Conservation (phyloP, 2,113 vertebrate species). For the Notothenia coriiceps region DNA sequence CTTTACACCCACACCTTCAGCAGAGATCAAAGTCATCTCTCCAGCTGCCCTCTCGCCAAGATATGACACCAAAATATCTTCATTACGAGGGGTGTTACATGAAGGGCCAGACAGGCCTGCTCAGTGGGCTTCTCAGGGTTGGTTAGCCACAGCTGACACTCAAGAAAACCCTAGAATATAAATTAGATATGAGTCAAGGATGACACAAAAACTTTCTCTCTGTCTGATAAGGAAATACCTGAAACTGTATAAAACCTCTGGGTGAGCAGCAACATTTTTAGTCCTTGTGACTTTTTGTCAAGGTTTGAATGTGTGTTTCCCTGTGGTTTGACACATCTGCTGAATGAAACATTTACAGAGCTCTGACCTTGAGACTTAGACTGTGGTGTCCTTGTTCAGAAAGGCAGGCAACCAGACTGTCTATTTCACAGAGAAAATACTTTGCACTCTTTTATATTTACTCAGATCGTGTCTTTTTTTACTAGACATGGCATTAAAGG, state of each 20-base stretch:
- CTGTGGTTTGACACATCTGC: constrained; percentile 22
- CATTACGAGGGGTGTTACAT: constrained; percentile 62
- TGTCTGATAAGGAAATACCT: constrained; percentile 31
- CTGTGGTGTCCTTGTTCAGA: constrained; percentile 28
- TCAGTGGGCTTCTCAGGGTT: constrained; percentile 59
- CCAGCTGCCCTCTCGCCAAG: constrained; percentile 38
- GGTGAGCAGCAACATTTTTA: neutral
- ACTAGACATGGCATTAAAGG: neutral
- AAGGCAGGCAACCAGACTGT: constrained; percentile 23
- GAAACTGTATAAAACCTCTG: constrained; percentile 28
- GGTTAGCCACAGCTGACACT: constrained; percentile 69
- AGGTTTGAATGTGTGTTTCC: constrained; percentile 25
- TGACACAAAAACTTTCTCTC: constrained; percentile 7
- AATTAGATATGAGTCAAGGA: constrained; percentile 55
- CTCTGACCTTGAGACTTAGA: constrained; percentile 40
- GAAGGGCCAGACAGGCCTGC: constrained; percentile 53
- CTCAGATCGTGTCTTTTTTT: constrained; percentile 14
- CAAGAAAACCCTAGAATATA: constrained; percentile 54
- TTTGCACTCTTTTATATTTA: constrained; percentile 12
- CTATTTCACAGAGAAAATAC: constrained; percentile 23
- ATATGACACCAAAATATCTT: constrained; percentile 60
- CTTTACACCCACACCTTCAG: constrained; percentile 63
- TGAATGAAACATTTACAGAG: constrained; percentile 52
- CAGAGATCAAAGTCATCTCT: constrained; percentile 65
- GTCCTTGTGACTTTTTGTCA: constrained; percentile 44